Evolutionary conservation across 2,888 invertebrate species (phyloP).

Genomic region (Noctua comes): DNA sequence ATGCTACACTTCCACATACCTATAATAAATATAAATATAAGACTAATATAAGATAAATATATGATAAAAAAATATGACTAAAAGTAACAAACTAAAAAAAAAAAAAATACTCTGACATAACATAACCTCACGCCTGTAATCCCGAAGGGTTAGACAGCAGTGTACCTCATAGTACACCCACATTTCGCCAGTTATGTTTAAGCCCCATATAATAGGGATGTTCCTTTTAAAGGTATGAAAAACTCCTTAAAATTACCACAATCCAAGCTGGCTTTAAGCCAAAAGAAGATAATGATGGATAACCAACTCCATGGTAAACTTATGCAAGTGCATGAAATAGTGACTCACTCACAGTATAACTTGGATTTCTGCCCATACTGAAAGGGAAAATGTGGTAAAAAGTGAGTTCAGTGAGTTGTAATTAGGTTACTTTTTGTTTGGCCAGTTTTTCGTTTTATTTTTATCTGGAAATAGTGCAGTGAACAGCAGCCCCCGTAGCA

Average conservation of each 20-base stretch:
- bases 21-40: too few relatives aligned
- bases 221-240: not conserved
- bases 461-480: not conserved
- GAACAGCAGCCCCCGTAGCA: too few relatives aligned
- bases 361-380: slow-evolving; percentile 56
- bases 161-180: too few relatives aligned
- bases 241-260: slow-evolving; percentile 5
- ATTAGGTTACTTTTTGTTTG: slow-evolving; percentile 1
- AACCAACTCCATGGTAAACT: slow-evolving; percentile 3
- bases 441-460: not conserved
- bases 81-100: too few relatives aligned
- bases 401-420: slow-evolving; percentile 17
- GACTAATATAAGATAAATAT: too few relatives aligned
- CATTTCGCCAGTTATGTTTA: too few relatives aligned
- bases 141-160: too few relatives aligned
- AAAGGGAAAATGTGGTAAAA: slow-evolving; percentile 47
- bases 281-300: slow-evolving; percentile 47
- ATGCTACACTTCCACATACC: not conserved
- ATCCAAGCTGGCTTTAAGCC: slow-evolving; percentile 44
- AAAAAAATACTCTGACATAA: too few relatives aligned
- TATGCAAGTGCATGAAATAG: slow-evolving; percentile 42
- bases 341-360: slow-evolving; percentile 29
- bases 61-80: too few relatives aligned
- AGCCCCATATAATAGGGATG: too few relatives aligned
- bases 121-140: too few relatives aligned